These are phyloP conservation scores for Drusus annulatus DNA, from an alignment of 1,140 invertebrate genomes.

Conservation along the genomic window DNA sequence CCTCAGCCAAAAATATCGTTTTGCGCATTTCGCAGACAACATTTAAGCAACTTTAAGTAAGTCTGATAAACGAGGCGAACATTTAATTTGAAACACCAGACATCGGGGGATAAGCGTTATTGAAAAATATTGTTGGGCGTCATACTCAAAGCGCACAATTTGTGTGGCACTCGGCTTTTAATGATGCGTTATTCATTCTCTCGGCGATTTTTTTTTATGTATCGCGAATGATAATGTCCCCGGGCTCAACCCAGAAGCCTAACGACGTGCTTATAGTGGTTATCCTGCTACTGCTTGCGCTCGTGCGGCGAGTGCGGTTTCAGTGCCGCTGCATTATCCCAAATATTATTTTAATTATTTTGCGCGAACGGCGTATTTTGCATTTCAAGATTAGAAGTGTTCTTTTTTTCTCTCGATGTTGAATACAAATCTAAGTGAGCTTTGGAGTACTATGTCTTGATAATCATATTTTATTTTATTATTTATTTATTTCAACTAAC, in stretches of 20 bases:
- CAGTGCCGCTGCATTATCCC: conserved; percentile 7
- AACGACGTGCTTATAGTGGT: conserved; percentile 45
- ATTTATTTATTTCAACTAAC: no score
- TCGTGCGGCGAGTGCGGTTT: background rate
- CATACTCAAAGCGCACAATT: conserved; percentile 21
- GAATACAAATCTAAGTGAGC: no score
- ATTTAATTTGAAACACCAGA: conserved; percentile 2
- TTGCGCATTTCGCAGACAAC: no score
- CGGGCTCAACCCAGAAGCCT: conserved; percentile 39
- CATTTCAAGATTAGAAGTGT: no score
- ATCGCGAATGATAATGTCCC: conserved; percentile 44
- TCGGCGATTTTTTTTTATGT: conserved; percentile 41
- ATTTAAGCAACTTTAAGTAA: no score
- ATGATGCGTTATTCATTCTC: conserved; percentile 56
- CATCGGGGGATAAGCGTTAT: conserved; percentile 54
- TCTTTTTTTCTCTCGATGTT: no score
- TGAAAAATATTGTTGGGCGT: conserved; percentile 48
- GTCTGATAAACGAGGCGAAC: background rate
- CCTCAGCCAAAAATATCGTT: no score
- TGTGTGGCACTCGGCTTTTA: conserved; percentile 51
- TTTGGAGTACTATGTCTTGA: no score
- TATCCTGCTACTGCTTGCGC: background rate
- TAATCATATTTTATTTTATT: no score
- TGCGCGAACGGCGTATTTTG: background rate
- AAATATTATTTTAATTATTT: conserved; percentile 43